Conservation (phyloP, 2,888 invertebrate species). For the Nomada lathburiana region DNA sequence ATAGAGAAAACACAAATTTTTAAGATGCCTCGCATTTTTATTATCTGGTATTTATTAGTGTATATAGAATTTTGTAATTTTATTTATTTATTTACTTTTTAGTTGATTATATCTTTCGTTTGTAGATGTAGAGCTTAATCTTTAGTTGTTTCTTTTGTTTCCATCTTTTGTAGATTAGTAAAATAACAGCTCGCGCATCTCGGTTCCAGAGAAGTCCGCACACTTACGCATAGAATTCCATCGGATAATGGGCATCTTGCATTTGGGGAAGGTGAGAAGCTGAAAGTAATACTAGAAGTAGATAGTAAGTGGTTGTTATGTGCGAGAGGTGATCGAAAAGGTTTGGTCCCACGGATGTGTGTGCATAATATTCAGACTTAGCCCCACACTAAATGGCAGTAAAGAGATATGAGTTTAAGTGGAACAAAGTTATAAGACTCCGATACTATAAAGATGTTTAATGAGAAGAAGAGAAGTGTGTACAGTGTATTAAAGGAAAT, state of each 20-base stretch:
- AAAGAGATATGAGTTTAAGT: slow-evolving; percentile 28
- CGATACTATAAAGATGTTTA: slow-evolving; percentile 40
- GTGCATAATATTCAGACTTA: slow-evolving; percentile 84
- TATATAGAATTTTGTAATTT: not conserved
- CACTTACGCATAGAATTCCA: slow-evolving; percentile 90
- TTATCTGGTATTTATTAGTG: not conserved
- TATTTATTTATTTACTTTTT: slow-evolving; percentile 8
- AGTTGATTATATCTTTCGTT: slow-evolving; percentile 19
- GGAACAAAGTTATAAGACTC: slow-evolving; percentile 47
- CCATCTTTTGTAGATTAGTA: slow-evolving; percentile 62
- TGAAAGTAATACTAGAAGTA: slow-evolving; percentile 90
- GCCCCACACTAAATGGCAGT: slow-evolving; percentile 63
- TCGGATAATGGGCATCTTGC: slow-evolving; percentile 92
- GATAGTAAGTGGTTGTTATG: slow-evolving; percentile 91
- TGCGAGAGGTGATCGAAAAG: slow-evolving; percentile 91
- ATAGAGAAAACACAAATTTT: not conserved
- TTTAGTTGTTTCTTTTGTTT: slow-evolving; percentile 58
- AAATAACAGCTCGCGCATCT: slow-evolving; percentile 65
- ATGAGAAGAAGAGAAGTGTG: slow-evolving; percentile 70
- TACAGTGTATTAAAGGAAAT: slow-evolving; percentile 81
- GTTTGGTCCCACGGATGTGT: slow-evolving; percentile 90
- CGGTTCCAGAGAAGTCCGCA: slow-evolving; percentile 88
- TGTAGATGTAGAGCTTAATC: slow-evolving; percentile 52
- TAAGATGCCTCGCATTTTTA: not conserved
- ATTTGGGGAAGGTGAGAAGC: slow-evolving; percentile 91